phyloP scores from a whole-genome alignment of 2,888 invertebrate genomes.

The Coleophora deauratella region DNA sequence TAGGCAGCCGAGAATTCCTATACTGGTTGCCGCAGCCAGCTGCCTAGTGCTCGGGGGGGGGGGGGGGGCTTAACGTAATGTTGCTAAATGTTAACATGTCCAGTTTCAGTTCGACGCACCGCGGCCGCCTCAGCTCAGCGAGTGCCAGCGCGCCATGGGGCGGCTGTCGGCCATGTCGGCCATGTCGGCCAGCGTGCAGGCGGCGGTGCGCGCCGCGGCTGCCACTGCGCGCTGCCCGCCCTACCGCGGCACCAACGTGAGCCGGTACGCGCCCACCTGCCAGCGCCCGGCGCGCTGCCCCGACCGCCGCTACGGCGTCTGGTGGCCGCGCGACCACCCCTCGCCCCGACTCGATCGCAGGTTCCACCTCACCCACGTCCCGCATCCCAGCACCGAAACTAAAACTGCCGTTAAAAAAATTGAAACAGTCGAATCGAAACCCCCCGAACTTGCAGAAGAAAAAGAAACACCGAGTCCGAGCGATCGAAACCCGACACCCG shows the following conservation, averaged over 20 bases:
- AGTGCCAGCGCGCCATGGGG: conserved; percentile 52
- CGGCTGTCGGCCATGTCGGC: conserved; percentile 51
- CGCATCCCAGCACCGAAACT: conserved; percentile 10
- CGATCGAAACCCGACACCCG: conserved; percentile 12
- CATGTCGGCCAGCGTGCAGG: conserved; percentile 55
- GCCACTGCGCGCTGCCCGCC: conserved; percentile 44
- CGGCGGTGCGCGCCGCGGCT: conserved; percentile 48
- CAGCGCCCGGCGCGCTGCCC: conserved; percentile 46
- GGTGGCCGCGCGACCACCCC: conserved; percentile 55
- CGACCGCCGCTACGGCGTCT: conserved; percentile 46
- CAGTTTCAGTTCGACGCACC: conserved; percentile 64
- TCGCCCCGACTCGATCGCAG: conserved; percentile 39
- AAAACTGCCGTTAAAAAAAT: conserved; percentile 15
- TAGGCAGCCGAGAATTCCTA: too few relatives aligned
- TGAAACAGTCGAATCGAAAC: conserved; percentile 24
- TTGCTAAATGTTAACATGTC: conserved; percentile 7
- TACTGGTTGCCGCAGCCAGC: too few relatives aligned
- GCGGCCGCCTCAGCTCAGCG: conserved; percentile 42
- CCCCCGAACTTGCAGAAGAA: conserved; percentile 18
- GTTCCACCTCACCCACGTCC: conserved; percentile 32
- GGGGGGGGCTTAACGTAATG: too few relatives aligned
- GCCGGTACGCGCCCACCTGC: conserved; percentile 56
- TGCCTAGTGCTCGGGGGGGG: too few relatives aligned
- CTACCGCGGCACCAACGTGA: conserved; percentile 58
- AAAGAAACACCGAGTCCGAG: conserved; percentile 22